These are phyloP conservation scores for Drosophila sucinea DNA, from an alignment of 1,140 invertebrate species.

Conservation along the genomic window DNA sequence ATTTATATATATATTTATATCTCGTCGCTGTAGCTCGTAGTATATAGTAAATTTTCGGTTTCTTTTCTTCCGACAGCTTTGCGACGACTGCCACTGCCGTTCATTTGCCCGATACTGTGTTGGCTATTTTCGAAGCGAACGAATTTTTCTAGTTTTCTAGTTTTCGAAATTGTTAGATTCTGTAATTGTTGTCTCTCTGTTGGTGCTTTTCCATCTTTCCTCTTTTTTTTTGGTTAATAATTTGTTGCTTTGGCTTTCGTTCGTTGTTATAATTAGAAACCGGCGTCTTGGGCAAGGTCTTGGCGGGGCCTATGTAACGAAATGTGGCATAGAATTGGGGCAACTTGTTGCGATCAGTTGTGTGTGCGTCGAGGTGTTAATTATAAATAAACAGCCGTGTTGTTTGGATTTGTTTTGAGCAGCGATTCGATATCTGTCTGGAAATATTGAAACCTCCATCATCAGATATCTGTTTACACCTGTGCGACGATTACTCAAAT, in stretches of 20 bases:
- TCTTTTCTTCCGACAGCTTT: conserved; percentile 46
- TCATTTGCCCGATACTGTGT: conserved; percentile 44
- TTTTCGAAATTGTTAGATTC: conserved; percentile 62
- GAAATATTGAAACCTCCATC: background rate
- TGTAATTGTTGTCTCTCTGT: conserved; percentile 21
- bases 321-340: conserved; percentile 52
- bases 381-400: conserved; percentile 61
- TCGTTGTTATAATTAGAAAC: conserved; percentile 59
- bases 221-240: conserved; percentile 59
- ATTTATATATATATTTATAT: conserved; percentile 66
- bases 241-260: conserved; percentile 35
- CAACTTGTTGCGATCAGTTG: conserved; percentile 64
- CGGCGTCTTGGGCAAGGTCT: conserved; percentile 60
- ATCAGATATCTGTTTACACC: background rate
- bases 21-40: background rate
- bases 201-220: conserved; percentile 6
- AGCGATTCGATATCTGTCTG: conserved; percentile 19
- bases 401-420: conserved; percentile 43
- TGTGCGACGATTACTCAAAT: too few species aligned
- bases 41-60: background rate
- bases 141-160: conserved; percentile 23
- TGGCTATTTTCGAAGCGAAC: conserved; percentile 66
- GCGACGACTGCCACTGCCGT: conserved; percentile 67
- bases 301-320: conserved; percentile 42
- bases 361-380: conserved; percentile 48